Evolutionary conservation across 2,113 vertebrate species (phyloP).

Genomic region (Phainopepla nitens): DNA sequence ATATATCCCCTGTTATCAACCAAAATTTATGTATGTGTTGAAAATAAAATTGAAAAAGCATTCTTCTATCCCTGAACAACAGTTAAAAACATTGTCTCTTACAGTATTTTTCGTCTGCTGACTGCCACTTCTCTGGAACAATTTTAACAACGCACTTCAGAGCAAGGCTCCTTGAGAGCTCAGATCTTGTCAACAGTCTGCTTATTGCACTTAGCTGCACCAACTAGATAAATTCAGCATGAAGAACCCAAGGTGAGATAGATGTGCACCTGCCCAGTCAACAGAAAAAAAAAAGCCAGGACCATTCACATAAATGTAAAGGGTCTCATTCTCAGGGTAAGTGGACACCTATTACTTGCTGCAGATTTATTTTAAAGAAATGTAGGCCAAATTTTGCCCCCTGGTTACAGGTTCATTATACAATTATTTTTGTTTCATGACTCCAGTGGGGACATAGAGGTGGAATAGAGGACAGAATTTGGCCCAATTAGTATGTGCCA

Average conservation of each 20-base stretch:
- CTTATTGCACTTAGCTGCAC: not conserved
- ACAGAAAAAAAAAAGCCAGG: not conserved
- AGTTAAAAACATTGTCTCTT: not conserved
- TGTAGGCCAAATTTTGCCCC: constrained; percentile 10
- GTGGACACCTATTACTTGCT: not conserved
- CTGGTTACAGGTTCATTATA: not conserved
- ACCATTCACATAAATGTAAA: not conserved
- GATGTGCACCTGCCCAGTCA: not conserved
- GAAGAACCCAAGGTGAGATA: not conserved
- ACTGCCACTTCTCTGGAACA: not conserved
- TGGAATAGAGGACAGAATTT: not conserved
- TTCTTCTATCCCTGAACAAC: not conserved
- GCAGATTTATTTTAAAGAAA: constrained; percentile 10
- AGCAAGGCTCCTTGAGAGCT: not conserved
- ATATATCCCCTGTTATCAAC: not conserved
- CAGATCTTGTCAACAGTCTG: not conserved
- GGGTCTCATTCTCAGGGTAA: not conserved
- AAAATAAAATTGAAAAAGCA: not conserved
- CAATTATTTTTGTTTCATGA: not conserved
- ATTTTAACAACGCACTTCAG: not conserved
- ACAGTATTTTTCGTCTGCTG: not conserved
- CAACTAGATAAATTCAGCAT: not conserved
- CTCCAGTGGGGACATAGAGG: not conserved
- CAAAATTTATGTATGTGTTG: not conserved
- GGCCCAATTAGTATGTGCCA: not conserved